Conservation (phyloP, 30 jellyfish, hydroid and myxozoan species). For the Sanderia malayensis region DNA sequence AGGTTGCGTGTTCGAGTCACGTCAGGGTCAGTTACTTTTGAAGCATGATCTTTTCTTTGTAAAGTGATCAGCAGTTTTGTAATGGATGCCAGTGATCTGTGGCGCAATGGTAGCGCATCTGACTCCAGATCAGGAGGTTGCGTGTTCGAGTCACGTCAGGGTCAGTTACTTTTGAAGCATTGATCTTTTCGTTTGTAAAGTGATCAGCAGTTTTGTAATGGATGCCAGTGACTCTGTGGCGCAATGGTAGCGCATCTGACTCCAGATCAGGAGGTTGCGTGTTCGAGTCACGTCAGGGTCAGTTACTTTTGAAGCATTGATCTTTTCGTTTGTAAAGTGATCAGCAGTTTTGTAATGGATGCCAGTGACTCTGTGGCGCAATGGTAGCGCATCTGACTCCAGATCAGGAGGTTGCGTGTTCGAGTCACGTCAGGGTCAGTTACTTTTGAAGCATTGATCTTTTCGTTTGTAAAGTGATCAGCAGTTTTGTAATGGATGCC, state of each 20-base stretch:
- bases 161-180: neutral
- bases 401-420: neutral
- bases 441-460: too few species aligned
- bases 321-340: too few species aligned
- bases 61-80: too few species aligned
- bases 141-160: neutral
- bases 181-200: too few species aligned
- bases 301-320: neutral
- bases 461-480: too few species aligned
- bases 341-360: neutral
- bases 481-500: too few species aligned
- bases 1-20: neutral
- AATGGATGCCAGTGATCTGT: too few species aligned
- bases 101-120: slow-evolving; percentile 1
- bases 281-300: neutral
- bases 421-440: neutral
- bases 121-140: neutral
- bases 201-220: too few species aligned
- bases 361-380: neutral
- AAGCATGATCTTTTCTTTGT: too few species aligned
- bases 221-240: neutral
- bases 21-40: neutral
- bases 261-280: neutral
- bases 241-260: neutral
- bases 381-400: neutral